These are phyloP conservation scores for Willisornis vidua DNA, from an alignment of 2,113 vertebrate species.

Conservation along the genomic window DNA sequence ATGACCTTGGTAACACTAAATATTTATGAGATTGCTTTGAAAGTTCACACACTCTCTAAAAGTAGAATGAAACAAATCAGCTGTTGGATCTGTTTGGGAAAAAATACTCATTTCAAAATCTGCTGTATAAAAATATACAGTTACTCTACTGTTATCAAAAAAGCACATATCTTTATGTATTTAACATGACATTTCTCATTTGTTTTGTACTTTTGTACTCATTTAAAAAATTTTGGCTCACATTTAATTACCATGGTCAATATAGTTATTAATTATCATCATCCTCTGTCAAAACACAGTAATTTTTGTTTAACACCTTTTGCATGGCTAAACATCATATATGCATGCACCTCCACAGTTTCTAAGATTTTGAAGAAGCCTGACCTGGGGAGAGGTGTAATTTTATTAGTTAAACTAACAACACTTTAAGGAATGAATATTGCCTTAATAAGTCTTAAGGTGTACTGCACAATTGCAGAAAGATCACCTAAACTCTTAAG, in stretches of 20 bases:
- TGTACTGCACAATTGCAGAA: neutral
- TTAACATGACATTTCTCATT: neutral
- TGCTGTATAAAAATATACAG: neutral
- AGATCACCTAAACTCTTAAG: neutral
- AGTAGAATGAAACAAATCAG: neutral
- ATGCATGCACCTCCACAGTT: neutral
- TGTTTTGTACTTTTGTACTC: neutral
- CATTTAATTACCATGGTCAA: neutral
- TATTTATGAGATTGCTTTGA: neutral
- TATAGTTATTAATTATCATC: neutral
- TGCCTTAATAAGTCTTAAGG: neutral
- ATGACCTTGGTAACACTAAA: neutral
- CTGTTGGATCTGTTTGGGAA: neutral
- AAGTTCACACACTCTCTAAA: neutral
- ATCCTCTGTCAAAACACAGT: neutral
- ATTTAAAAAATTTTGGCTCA: neutral
- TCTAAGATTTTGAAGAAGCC: neutral
- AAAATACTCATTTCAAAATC: neutral
- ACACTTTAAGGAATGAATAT: neutral
- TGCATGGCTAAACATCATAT: neutral
- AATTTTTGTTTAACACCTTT: neutral
- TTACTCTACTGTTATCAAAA: neutral
- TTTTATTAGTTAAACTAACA: neutral
- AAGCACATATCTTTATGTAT: neutral
- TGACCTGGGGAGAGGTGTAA: neutral